Evolutionary conservation across 30 jellyfish, hydroid and myxozoan species (phyloP), one percentile per base, ranked within the genome.

Genomic region (Clytia hemisphaerica): DNA sequence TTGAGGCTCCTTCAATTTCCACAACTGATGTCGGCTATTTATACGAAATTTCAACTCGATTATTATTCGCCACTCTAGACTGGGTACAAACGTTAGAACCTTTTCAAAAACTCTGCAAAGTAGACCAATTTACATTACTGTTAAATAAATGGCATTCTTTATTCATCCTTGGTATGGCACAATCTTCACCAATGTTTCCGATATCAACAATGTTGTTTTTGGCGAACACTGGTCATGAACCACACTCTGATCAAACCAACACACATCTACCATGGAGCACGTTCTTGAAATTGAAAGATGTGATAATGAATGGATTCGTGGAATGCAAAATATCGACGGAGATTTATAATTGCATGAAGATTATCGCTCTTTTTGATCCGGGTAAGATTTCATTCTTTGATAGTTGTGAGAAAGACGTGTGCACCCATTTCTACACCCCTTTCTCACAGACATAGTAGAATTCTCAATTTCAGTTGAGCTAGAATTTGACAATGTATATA

Each of bases 101-200:
- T 45, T 89, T 89, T 75, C 76, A 71, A 12, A 80, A 93, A 18
- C 92, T 89, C 6, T 69, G 88, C 49, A 88, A 89, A 32, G 83
- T 73, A n/a, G 98, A 89, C 67, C 75, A 75, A 40, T 30, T 71
- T 21, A 84, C 78, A 25, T 74, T 89, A 57, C 73, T 89, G 48
- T 58, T 81, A 1, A 92, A 89, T 24, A 89, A 89, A 55, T 89
- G 98, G 98, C 75, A 72, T 44, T 69, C 82, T 19, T 92, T 89
- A 25, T 89, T 89, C 42, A 93, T 93, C 24, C 75, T 89, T 54
- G 95, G 98, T 58, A 61, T 89, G 75, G 85, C 92, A 3, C 98
- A 89, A 45, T 89, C 91, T 76, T 73, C 93, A 2, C 60, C 78
- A 33, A 89, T 89, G 98, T 81, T 89, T 70, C 98, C 98, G n/a